Conservation (phyloP, 2,888 invertebrate genomes). For the Orthosia gothica region DNA sequence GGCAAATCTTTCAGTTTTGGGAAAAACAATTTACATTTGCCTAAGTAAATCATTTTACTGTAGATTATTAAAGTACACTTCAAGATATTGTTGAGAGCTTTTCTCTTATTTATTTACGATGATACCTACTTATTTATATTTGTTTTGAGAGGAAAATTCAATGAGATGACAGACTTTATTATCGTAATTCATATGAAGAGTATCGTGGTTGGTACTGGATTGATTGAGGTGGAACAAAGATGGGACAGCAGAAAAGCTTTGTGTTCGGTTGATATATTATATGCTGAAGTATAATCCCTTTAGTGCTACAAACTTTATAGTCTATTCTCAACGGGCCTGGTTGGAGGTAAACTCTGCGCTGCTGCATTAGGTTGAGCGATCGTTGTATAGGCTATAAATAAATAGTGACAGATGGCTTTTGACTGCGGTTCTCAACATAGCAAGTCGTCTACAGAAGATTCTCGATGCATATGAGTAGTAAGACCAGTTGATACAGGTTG, state of each 20-base stretch:
- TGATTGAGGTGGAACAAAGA: conserved; percentile 25
- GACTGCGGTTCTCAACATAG: not conserved
- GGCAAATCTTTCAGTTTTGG: not conserved
- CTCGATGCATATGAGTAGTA: not conserved
- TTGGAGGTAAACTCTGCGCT: conserved; percentile 8
- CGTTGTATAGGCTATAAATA: not conserved
- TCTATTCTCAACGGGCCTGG: not conserved
- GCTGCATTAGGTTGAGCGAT: conserved; percentile 19
- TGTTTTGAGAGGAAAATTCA: conserved; percentile 3
- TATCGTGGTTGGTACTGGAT: conserved; percentile 1
- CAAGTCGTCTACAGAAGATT: not conserved
- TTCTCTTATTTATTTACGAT: conserved; percentile 20
- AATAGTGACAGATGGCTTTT: not conserved
- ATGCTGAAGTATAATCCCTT: conserved; percentile 4
- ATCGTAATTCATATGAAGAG: conserved; percentile 16
- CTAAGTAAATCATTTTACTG: not conserved
- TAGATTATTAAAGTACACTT: not conserved
- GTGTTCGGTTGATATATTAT: conserved; percentile 23
- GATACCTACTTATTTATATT: conserved; percentile 1
- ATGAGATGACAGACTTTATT: conserved; percentile 22
- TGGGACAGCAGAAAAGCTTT: conserved; percentile 11
- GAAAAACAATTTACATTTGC: not conserved
- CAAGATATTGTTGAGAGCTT: conserved; percentile 17
- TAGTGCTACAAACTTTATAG: conserved; percentile 14
- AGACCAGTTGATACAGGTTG: not conserved